Base-by-base conservation (phyloP, 2,888 invertebrate genomes). In the Trisateles emortualis region DNA sequence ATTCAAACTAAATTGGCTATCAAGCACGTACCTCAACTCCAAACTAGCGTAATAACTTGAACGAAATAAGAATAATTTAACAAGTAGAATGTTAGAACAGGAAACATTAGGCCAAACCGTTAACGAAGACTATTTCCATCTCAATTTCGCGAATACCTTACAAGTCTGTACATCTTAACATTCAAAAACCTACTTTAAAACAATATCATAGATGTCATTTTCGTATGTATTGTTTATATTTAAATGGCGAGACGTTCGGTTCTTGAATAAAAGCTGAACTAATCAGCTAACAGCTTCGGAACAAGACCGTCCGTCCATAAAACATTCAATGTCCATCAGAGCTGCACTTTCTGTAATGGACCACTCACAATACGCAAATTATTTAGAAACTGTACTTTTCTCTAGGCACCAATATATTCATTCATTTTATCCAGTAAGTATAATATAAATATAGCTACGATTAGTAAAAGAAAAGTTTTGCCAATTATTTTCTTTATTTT, bases 211-310 rank as follows among this genome's bases (percentile, higher is more conserved):
- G 51, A 53, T 40, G 19, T 43, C 42, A 52, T 38, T 58, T 46
- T 72, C 36, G 59, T 47, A 44, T 64, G 53, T 32, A 32, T 6
- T 14, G 5, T 0, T n/a, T 11, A 0, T 13, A 19, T 32, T 30
- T 43, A 46, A 71, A 56, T 64, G 52, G 54, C 59, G 56, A 54
- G 61, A 68, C 66, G 52, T 64, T 55, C 55, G 66, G 65, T 71
- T 57, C 65, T 69, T 74, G 64, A 74, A 72, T 72, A 75, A 69
- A 76, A 72, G 72, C 76, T 66, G 76, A 78, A 83, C 81, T 76
- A 83, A 84, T 83, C 78, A 82, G 71, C 58, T 68, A 68, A 70
- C 56, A 58, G 50, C 43, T 46, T 53, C 41, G 64, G n/a, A 60
- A 50, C 53, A 61, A 62, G 56, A 51, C 62, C 52, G 59, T 46